Base-by-base conservation (phyloP, 2,888 invertebrate genomes). In the Nomada goodeniana region DNA sequence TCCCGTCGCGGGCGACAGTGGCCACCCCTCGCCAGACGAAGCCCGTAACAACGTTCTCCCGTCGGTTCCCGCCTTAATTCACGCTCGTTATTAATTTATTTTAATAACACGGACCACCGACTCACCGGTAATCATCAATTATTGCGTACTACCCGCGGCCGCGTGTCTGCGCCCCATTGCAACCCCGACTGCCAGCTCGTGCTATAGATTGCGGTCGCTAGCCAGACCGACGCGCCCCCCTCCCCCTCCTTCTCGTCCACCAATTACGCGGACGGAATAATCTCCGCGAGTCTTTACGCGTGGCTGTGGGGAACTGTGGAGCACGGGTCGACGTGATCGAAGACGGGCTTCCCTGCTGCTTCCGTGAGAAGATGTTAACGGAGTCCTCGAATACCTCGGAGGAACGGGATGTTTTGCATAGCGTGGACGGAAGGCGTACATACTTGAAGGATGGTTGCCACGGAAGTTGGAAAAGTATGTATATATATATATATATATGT, bases 61-160 rank as follows among this genome's bases (percentile, higher is more conserved):
- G 42, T 50, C 50, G 52, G 79, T 67, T 69, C 67, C 73, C 80
- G 82, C 82, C 84, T 87, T 86, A 86, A 90, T 89, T 88, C 85
- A 84, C 81, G 86, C 86, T 86, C 83, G 86, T 90, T 92, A 92
- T 92, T 90, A 91, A 92, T 91, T 91, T 88, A 91, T 91, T 92
- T 92, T 92, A 91, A 92, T 92, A 91, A 91, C 86, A 86, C 83
- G 76, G 73, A 20, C 80, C 81, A 73, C 74, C 79, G 80, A 86
- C 87, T 89, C 86, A 76, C 86, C 87, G 85, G 86, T 90, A 90
- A 91, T 91, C 89, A 89, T 92, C 90, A 91, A 91, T 92, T 91
- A 92, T 91, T 88, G 86, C 85, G 82, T 88, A 87, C 84, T 87
- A 85, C 64, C 84, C 85, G 60, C 82, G 47, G 75, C 76, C 74